Base-by-base conservation (phyloP, 1,140 invertebrate species). In the Drosophila busckii region DNA sequence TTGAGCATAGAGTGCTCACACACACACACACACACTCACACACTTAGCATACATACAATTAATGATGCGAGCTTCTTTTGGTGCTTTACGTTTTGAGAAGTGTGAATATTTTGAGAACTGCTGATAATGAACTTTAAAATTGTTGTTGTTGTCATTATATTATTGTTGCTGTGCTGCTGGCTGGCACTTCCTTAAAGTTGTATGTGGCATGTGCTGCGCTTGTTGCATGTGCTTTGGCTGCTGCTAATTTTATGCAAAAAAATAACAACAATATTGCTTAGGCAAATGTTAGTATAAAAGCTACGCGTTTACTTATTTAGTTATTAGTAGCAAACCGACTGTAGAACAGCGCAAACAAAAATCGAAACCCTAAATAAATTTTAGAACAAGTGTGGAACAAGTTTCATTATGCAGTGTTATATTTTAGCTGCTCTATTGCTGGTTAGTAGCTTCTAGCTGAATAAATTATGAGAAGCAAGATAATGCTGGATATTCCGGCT, bases 351-450 rank as follows among this genome's bases (percentile, higher is more conserved):
- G 34, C 55, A 68, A 56, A 78, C 17, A 25, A 16, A 45, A 8
- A 38, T 10, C 19, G 17, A 25, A 19, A 62, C 15, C 45, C 15
- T 34, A 48, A 15, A 44, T 22, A 28, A 2, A 50, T 7, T 34
- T 25, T 13, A 50, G 8, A 19, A 3, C 7, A 3, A 45, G 63
- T 58, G 50, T 44, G 44, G 45, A 67, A 60, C 58, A 61, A 61
- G 31, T 54, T 58, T 29, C 20, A 48, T 31, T 20, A 84, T 85
- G 82, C 85, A 85, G 82, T 85, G 82, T 61, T 78, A 71, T 42
- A 66, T 85, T 55, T 73, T 85, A 40, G 76, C 76, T 69, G 64
- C 76, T 20, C 32, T 85, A 20, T 48, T 85, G 59, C 76, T 85
- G 82, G 82, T 85, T 78, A 73, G 69, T 78, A 69, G 48, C 15